A percentile compares a stretch with the other conserved stretches of the same genome.
phyloP scores from a whole-genome alignment of 2,113 vertebrate species.

The Semnornis frantzii region DNA sequence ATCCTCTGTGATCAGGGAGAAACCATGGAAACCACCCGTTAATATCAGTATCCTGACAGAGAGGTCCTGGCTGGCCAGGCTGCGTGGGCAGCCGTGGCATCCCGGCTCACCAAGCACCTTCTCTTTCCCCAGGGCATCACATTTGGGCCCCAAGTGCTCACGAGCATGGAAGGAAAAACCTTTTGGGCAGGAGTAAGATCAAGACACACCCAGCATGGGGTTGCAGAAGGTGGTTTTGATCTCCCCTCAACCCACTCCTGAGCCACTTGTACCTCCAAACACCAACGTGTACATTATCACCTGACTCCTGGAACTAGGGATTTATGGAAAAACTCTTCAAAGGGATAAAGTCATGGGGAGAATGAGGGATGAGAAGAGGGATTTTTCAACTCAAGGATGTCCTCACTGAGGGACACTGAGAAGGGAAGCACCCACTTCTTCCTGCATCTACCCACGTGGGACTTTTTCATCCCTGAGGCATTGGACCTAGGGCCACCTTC shows the following conservation, averaged over 20 bases:
- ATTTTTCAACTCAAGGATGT: fast-evolving
- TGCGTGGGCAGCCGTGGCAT: fast-evolving
- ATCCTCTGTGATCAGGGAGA: background rate
- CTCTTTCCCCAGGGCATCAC: background rate
- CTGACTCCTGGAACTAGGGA: background rate
- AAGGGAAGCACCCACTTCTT: background rate
- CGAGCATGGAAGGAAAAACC: background rate
- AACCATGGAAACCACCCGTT: conserved; percentile 39
- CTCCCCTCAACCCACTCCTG: background rate
- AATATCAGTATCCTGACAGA: background rate
- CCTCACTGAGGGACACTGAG: fast-evolving
- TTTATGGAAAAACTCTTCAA: fast-evolving
- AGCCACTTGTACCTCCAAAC: background rate
- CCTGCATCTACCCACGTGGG: fast-evolving
- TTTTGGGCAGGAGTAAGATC: background rate
- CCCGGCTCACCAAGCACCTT: fast-evolving
- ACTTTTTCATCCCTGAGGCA: fast-evolving
- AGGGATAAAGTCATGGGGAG: fast-evolving
- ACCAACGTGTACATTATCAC: fast-evolving
- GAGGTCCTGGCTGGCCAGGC: background rate
- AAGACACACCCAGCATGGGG: background rate
- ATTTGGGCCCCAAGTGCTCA: background rate
- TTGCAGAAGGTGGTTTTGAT: background rate
- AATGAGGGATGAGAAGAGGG: background rate
- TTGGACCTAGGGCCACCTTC: background rate